Base-by-base conservation (phyloP, 23 tunicate genomes). In the Trididemnum clinides region DNA sequence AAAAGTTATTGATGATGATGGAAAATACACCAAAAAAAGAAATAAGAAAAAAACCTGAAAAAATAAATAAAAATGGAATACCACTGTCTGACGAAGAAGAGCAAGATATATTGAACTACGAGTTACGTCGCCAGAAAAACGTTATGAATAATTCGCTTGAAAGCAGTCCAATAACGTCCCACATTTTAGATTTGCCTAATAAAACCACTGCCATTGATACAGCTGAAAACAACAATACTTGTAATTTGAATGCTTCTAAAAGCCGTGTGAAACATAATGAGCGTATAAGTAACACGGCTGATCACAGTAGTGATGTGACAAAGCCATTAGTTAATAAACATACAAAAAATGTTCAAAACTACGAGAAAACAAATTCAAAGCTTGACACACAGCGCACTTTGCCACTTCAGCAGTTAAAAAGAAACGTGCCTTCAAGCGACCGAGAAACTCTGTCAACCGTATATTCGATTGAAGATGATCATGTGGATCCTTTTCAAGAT, bases 1-100 rank as follows among this genome's bases (percentile, higher is more conserved):
- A 92, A 69, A 83, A 77, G 36, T 54, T 73, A 10, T 0, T 86
- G 62, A 64, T 76, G 63, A 35, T n/a, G 33, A 5, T 71, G 12
- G 33, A 64, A 77, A 59, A 36, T 34, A 69, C 57, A 4, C 75
- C 75, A 29, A 15, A 37, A 32, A 66, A 31, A 66, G 75, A 66
- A 4, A 32, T 31, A 29, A 66, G 31, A 31, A 59, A 21, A 22
- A 21, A 59, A 21, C 18, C 22, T 21, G 27, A 59, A 18, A 59
- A 59, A 59, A 4, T 59, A 59, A 59, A 59, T 15, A 30, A 6
- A 10, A 30, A n/a, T 28, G 36, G 37, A 6, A 20, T 4, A 29
- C 30, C 30, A n/a, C 36, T 10, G 3, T 3, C 37, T 30, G 75
- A 66, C 37, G 22, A 4, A 3, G 75, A 66, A 66, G 75, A 66